Evolutionary conservation across 2,888 invertebrate genomes (phyloP).

Genomic region (Hermodice carunculata): DNA sequence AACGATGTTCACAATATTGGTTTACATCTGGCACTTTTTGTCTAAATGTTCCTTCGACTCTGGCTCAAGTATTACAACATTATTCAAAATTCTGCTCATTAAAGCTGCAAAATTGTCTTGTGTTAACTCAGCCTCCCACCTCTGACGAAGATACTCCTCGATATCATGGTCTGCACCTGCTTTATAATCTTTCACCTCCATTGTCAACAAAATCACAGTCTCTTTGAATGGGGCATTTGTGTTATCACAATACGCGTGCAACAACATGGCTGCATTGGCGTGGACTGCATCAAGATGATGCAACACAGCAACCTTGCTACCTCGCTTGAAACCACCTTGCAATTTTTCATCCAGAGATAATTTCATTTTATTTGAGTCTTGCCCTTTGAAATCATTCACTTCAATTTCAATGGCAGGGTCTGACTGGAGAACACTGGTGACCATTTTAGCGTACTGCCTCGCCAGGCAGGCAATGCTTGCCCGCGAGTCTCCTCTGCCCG

Average conservation of each 20-base stretch:
- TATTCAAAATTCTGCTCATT: too few relatives aligned
- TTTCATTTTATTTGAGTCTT: not conserved
- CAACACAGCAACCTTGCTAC: constrained; percentile 46
- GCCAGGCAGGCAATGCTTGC: constrained; percentile 15
- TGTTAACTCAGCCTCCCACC: too few relatives aligned
- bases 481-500: not conserved
- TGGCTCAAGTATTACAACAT: too few relatives aligned
- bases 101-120: too few relatives aligned
- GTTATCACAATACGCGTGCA: constrained; percentile 63
- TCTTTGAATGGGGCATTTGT: constrained; percentile 62
- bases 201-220: constrained; percentile 49
- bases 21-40: too few relatives aligned
- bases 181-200: too few relatives aligned
- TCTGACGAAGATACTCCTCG: too few relatives aligned
- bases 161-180: too few relatives aligned
- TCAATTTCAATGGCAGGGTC: not conserved
- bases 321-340: not conserved
- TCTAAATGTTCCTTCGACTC: too few relatives aligned
- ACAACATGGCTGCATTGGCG: constrained; percentile 51
- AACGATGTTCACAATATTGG: too few relatives aligned
- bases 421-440: constrained; percentile 8
- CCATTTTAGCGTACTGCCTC: not conserved
- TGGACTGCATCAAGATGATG: constrained; percentile 52
- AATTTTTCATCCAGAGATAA: constrained; percentile 1
- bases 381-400: not conserved